These are phyloP conservation scores for Mycteria americana DNA, from an alignment of 2,797 vertebrate species.

Conservation along the genomic window DNA sequence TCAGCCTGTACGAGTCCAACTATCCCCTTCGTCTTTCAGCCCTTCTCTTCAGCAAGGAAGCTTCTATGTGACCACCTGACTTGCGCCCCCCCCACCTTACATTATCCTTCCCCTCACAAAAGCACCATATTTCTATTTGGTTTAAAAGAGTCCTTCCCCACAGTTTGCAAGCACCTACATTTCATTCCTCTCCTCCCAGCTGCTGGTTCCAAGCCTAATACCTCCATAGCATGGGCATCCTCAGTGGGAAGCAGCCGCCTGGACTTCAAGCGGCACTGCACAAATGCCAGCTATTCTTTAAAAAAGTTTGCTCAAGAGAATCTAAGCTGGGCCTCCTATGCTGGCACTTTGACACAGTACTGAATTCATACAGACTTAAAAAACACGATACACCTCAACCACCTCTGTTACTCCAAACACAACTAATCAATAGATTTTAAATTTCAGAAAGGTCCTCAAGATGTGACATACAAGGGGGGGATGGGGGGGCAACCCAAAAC, in stretches of 20 bases:
- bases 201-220: not conserved
- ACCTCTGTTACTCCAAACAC: not conserved
- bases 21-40: not conserved
- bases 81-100: fast-evolving
- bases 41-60: not conserved
- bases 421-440: not conserved
- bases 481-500: not conserved
- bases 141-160: not conserved
- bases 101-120: not conserved
- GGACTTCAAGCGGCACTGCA: not conserved
- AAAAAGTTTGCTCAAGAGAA: not conserved
- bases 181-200: not conserved
- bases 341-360: not conserved
- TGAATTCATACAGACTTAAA: not conserved
- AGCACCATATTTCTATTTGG: not conserved
- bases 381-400: not conserved
- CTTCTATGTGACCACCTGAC: not conserved
- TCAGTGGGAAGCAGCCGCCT: not conserved
- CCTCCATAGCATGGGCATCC: not conserved
- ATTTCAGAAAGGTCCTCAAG: not conserved
- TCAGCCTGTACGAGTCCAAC: not conserved
- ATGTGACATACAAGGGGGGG: not conserved
- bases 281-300: not conserved
- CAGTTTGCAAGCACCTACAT: not conserved
- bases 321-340: not conserved